Percentiles rank a stretch among this genome's conserved stretches.
Evolutionary conservation across 2,113 vertebrate species (phyloP).

Genomic region (Phycodurus eques): DNA sequence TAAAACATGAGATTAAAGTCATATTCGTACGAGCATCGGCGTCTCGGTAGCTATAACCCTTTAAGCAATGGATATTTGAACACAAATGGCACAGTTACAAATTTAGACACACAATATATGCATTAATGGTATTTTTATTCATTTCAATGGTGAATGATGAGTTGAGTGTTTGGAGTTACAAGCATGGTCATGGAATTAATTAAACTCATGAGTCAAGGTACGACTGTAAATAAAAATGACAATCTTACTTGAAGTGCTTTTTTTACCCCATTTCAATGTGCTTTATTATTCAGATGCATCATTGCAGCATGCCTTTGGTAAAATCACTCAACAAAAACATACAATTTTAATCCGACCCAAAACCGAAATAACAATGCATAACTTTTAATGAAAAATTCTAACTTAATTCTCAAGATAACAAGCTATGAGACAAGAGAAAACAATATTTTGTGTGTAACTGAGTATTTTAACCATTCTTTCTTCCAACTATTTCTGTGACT

Average conservation of each 20-base stretch:
- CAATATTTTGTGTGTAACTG: not conserved
- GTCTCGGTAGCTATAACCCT: no score
- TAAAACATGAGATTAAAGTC: not conserved
- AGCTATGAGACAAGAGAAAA: not conserved
- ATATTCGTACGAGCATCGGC: no score
- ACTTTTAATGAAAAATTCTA: not conserved
- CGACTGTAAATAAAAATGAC: not conserved
- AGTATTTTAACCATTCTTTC: not conserved
- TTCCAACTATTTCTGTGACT: constrained; percentile 7
- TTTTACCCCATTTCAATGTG: not conserved
- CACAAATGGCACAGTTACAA: no score
- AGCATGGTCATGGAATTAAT: not conserved
- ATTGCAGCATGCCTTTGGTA: not conserved
- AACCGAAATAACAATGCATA: no score
- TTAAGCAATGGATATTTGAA: no score
- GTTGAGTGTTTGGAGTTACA: no score
- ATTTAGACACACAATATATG: no score
- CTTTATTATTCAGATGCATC: not conserved
- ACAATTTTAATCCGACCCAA: not conserved
- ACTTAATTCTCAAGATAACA: not conserved
- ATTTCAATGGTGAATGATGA: not conserved
- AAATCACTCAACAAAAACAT: not conserved
- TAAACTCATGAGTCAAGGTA: not conserved
- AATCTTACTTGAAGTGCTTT: not conserved
- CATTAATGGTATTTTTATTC: not conserved